phyloP scores from a whole-genome alignment of 37 sponge, comb jelly and placozoan genomes.

The Aphrocallistes beatrix region DNA sequence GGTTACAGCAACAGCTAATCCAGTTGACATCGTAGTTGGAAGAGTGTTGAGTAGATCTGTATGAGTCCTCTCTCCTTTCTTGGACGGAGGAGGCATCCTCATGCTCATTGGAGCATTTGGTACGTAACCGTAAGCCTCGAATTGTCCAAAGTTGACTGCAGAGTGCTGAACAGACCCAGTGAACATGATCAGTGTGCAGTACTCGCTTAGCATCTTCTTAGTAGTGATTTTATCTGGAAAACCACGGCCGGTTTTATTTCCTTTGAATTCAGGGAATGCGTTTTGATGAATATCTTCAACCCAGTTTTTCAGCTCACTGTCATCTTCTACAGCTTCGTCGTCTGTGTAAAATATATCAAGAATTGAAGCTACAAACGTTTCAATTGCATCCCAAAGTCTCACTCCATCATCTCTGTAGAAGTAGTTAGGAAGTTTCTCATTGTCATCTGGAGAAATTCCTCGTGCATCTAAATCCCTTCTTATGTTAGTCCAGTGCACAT shows the following conservation, averaged over 20 bases:
- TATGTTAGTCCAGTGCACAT: constrained; percentile 19
- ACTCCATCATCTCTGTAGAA: constrained; percentile 68
- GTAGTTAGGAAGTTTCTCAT: constrained; percentile 36
- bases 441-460: constrained; percentile 44
- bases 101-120: constrained; percentile 56
- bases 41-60: constrained; percentile 29
- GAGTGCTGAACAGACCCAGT: constrained; percentile 42
- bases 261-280: constrained; percentile 25
- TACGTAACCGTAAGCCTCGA: constrained; percentile 31
- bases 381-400: constrained; percentile 35
- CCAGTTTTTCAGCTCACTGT: constrained; percentile 33
- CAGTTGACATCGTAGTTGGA: constrained; percentile 22
- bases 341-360: constrained; percentile 29
- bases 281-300: constrained; percentile 21
- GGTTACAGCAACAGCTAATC: not conserved
- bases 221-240: constrained; percentile 29
- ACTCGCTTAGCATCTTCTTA: constrained; percentile 27
- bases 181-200: constrained; percentile 50
- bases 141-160: constrained; percentile 70
- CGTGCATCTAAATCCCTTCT: constrained; percentile 25
- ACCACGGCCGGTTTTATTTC: not conserved
- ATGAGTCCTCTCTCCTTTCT: constrained; percentile 33
- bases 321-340: constrained; percentile 33
- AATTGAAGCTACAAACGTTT: constrained; percentile 22
- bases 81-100: constrained; percentile 35